phyloP scores from a whole-genome alignment of 2,888 invertebrate genomes.

The Clepsis dumicolana region DNA sequence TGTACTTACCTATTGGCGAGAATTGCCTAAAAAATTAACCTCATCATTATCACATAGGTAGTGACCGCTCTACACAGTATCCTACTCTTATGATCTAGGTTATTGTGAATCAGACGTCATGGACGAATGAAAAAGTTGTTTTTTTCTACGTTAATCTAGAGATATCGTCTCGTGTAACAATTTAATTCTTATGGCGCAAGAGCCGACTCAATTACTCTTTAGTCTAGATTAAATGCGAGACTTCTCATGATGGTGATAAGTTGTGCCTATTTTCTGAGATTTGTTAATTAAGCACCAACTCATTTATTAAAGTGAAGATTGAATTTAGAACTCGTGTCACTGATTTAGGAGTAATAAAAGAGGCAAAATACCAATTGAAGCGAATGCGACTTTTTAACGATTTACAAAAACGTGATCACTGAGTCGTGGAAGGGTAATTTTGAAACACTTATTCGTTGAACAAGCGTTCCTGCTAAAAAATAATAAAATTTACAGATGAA shows the following conservation, averaged over 20 bases:
- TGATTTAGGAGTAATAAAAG: no score
- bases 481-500: not conserved
- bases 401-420: no score
- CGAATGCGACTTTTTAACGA: no score
- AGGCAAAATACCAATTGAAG: no score
- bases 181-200: not conserved
- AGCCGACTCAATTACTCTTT: not conserved
- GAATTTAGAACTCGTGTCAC: no score
- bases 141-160: slow-evolving; percentile 23
- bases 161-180: slow-evolving; percentile 11
- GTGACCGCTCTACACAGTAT: slow-evolving; percentile 1
- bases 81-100: slow-evolving; percentile 12
- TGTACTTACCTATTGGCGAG: no score
- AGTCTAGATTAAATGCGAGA: not conserved
- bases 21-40: no score
- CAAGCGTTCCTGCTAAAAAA: no score
- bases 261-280: not conserved
- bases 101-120: slow-evolving; percentile 17
- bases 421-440: no score
- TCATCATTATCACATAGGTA: not conserved
- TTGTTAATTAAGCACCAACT: not conserved
- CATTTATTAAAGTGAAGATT: no score
- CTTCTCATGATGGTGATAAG: not conserved
- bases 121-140: slow-evolving; percentile 20
- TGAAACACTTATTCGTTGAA: no score